These are phyloP conservation scores for Pollicipes pollicipes DNA, from an alignment of 1,140 invertebrate genomes.

Conservation along the genomic window DNA sequence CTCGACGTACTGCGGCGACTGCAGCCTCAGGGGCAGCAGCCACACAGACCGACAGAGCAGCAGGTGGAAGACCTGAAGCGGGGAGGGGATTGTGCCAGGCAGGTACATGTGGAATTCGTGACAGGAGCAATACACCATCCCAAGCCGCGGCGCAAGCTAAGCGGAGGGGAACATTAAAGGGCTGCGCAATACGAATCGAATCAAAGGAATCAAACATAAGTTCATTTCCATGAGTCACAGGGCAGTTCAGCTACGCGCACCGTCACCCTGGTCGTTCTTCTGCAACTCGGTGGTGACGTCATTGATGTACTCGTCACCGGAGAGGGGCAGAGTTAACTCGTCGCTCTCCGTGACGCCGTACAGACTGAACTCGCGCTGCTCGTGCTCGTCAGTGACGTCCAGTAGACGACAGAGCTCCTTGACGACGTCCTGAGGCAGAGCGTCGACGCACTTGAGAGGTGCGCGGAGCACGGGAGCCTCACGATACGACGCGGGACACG, in stretches of 20 bases:
- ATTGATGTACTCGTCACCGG: slow-evolving; percentile 90
- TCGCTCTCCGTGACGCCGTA: slow-evolving; percentile 93
- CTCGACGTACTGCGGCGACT: slow-evolving; percentile 82
- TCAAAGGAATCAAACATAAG: no score
- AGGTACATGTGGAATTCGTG: no score
- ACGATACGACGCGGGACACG: no score
- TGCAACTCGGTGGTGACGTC: slow-evolving; percentile 91
- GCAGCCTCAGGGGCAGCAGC: slow-evolving; percentile 79
- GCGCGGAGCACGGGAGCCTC: no score
- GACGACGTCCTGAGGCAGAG: slow-evolving; percentile 57
- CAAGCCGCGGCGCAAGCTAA: no score
- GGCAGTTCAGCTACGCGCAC: no score
- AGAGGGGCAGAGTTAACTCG: slow-evolving; percentile 83
- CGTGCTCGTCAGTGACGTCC: slow-evolving; percentile 45
- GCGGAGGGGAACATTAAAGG: no score
- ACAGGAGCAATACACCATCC: no score
- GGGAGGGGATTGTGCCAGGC: no score
- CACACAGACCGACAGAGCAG: slow-evolving; percentile 97
- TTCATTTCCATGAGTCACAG: no score
- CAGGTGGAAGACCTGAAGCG: slow-evolving; percentile 71
- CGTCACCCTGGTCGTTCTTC: slow-evolving; percentile 56
- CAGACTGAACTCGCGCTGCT: slow-evolving; percentile 92
- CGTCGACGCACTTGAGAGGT: no score
- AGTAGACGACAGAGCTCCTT: slow-evolving; percentile 77
- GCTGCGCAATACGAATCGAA: no score